Conservation (phyloP, 2,888 invertebrate species). For the Cataglyphis cursor region DNA sequence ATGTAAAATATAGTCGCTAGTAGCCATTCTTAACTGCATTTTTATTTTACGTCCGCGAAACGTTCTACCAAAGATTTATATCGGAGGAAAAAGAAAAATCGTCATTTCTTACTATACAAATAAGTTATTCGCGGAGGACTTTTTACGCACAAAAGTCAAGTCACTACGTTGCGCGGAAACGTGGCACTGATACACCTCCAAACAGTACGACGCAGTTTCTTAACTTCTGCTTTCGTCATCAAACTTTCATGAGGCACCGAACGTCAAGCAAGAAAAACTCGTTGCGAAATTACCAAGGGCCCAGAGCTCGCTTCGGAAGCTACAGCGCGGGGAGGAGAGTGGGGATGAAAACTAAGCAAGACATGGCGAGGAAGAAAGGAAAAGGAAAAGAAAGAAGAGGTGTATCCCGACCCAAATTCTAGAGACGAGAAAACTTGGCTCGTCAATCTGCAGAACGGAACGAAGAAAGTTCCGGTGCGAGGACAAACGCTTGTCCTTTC, state of each 20-base stretch:
- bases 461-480: constrained; percentile 85
- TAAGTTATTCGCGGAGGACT: constrained; percentile 68
- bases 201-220: constrained; percentile 64
- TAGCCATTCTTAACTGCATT: constrained; percentile 39
- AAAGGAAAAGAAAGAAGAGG: constrained; percentile 63
- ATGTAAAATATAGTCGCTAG: constrained; percentile 22
- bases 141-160: constrained; percentile 63
- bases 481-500: constrained; percentile 80
- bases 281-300: constrained; percentile 74
- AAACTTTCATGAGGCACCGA: constrained; percentile 83
- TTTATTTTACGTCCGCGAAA: constrained; percentile 32
- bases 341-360: constrained; percentile 63
- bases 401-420: constrained; percentile 85
- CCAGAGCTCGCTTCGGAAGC: constrained; percentile 65
- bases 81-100: constrained; percentile 42
- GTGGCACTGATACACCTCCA: constrained; percentile 72
- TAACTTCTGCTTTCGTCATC: constrained; percentile 79
- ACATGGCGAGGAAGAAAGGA: constrained; percentile 58
- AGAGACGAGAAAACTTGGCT: constrained; percentile 85
- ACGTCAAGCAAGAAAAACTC: constrained; percentile 74
- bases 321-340: constrained; percentile 51
- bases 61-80: constrained; percentile 36
- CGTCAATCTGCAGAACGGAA: constrained; percentile 86
- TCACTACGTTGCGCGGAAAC: constrained; percentile 67
- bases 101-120: constrained; percentile 65